Base-by-base conservation (phyloP, 2,113 vertebrate species). In the Siphamia tubifer region DNA sequence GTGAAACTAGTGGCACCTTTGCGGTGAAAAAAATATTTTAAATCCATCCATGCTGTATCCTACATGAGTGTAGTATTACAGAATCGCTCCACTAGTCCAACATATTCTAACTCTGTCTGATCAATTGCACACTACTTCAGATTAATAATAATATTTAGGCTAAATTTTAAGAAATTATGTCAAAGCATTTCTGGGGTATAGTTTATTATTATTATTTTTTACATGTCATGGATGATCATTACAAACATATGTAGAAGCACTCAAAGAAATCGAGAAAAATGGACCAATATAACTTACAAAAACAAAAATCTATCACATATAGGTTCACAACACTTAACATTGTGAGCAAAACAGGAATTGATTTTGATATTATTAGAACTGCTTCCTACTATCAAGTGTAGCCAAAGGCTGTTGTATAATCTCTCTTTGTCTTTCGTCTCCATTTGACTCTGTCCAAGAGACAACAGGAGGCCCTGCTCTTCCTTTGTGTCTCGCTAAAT, bases 361-460 rank as follows among this genome's bases (percentile, higher is more conserved):
- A 42, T 13, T 38, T 11, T 34, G 27, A 6, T 66, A 44, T 21
- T 28, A 43, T 35, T 5, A n/a, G 40, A 51, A 34, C 5, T 39
- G 47, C 43, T 40, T 16, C 15, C 35, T 6, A 55, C 25, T 38
- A 39, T 56, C 61, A 55, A 52, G 21, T 49, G 28, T 15, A 31
- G 44, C 62, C 68, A 65, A 39, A 56, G 74, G 51, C 51, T 17
- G 38, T 30, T 24, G 32, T 42, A 16, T 69, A 27, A 69, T 66
- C 49, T 35, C 16, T 9, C 20, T 60, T 24, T 48, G 30, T 58
- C 32, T 44, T 32, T 17, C 36, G 1, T 4, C 61, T 64, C 42
- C 30, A 7, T 74, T 68, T 66, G 60, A 73, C 76, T 68, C 23
- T 31, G 52, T 69, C 67, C 60, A 65, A 63, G 53, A 83, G 53